Conservation (phyloP, 2,888 invertebrate genomes). For the Andrena minutula region DNA sequence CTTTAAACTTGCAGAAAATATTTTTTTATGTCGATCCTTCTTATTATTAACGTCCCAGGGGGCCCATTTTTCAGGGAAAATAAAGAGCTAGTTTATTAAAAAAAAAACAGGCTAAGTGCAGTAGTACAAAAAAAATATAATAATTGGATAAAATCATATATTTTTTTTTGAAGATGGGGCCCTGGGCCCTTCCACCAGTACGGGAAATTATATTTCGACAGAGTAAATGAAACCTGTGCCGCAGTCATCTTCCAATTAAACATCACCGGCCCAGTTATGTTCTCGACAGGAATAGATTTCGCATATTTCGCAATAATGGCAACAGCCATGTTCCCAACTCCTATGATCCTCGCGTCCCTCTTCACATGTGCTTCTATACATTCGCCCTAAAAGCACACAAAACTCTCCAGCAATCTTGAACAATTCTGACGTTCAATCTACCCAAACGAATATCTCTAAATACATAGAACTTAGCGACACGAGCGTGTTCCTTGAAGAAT, state of each 20-base stretch:
- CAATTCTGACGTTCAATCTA: not conserved
- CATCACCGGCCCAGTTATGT: constrained; percentile 62
- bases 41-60: no score
- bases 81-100: no score
- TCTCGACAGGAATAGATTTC: constrained; percentile 59
- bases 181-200: no score
- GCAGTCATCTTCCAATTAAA: constrained; percentile 54
- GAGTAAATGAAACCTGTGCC: constrained; percentile 38
- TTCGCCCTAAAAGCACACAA: constrained; percentile 54
- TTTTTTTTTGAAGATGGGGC: no score
- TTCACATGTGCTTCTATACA: constrained; percentile 65
- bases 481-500: constrained; percentile 60
- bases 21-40: no score
- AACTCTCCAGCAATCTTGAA: not conserved
- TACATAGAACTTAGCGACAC: constrained; percentile 51
- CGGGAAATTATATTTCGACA: no score
- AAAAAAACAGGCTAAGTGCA: no score
- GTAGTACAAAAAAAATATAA: no score
- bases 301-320: constrained; percentile 59
- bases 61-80: no score
- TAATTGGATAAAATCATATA: no score
- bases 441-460: not conserved
- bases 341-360: constrained; percentile 60
- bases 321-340: constrained; percentile 60
- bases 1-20: no score